phyloP scores from a whole-genome alignment of 2,888 invertebrate genomes.

The Andrena haemorrhoa region DNA sequence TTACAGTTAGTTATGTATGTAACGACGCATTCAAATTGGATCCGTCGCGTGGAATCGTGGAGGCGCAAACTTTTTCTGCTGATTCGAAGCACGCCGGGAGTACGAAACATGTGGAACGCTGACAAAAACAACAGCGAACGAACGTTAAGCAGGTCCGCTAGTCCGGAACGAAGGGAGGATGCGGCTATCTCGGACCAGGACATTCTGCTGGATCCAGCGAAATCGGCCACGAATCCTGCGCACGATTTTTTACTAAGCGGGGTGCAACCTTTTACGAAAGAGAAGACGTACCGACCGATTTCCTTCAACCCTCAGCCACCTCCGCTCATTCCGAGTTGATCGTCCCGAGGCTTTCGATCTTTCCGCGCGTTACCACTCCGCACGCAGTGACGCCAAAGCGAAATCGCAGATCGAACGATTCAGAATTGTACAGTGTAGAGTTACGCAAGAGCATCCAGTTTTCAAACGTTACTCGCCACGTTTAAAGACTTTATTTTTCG shows the following conservation, averaged over 20 bases:
- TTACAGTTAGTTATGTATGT: not conserved
- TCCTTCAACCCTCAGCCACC: conserved; percentile 83
- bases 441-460: not conserved
- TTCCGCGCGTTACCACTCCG: not conserved
- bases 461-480: too few species aligned
- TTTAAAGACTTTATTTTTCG: not conserved
- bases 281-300: conserved; percentile 85
- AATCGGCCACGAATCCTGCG: conserved; percentile 71
- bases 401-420: not conserved
- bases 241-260: conserved; percentile 77
- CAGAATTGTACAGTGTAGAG: not conserved
- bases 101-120: conserved; percentile 36
- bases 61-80: not conserved
- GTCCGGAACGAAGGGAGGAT: conserved; percentile 77
- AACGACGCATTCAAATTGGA: not conserved
- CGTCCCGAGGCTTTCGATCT: not conserved
- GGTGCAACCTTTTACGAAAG: conserved; percentile 83
- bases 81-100: conserved; percentile 12
- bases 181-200: conserved; percentile 76
- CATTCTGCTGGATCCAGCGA: conserved; percentile 73
- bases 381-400: not conserved
- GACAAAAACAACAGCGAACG: conserved; percentile 63
- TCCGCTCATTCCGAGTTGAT: conserved; percentile 68
- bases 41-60: not conserved
- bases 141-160: conserved; percentile 78